These are phyloP conservation scores for Euwallacea similis DNA, from an alignment of 1,140 invertebrate genomes.

Conservation along the genomic window DNA sequence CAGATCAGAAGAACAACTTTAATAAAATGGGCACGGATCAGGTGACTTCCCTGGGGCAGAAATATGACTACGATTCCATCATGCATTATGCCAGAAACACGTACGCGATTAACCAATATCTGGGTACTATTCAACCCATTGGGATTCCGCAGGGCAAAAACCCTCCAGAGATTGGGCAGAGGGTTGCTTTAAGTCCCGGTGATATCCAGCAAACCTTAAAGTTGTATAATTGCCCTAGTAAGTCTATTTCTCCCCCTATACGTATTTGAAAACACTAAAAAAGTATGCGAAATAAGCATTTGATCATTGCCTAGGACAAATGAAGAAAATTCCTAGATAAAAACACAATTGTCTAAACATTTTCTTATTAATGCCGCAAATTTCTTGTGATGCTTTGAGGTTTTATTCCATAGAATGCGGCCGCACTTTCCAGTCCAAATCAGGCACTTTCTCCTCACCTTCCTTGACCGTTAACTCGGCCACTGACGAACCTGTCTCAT, in stretches of 20 bases:
- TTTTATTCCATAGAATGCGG: slow-evolving; percentile 74
- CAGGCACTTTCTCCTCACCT: slow-evolving; percentile 78
- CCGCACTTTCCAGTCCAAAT: slow-evolving; percentile 86
- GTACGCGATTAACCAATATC: slow-evolving; percentile 91
- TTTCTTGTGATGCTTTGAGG: neutral
- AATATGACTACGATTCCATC: slow-evolving; percentile 96
- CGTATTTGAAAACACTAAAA: too few relatives aligned
- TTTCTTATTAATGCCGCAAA: too few relatives aligned
- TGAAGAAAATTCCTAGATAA: too few relatives aligned
- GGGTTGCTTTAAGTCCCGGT: slow-evolving; percentile 84
- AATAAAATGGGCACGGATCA: slow-evolving; percentile 94
- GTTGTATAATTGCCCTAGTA: slow-evolving; percentile 92
- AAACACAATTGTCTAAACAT: neutral
- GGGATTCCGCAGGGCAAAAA: slow-evolving; percentile 72
- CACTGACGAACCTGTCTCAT: slow-evolving; percentile 67
- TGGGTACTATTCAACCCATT: slow-evolving; percentile 93
- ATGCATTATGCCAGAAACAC: slow-evolving; percentile 99
- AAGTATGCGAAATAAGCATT: too few relatives aligned
- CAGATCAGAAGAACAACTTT: slow-evolving; percentile 98
- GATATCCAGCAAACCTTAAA: slow-evolving; percentile 96
- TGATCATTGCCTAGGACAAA: too few relatives aligned
- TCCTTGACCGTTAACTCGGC: slow-evolving; percentile 63
- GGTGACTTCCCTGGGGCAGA: slow-evolving; percentile 92
- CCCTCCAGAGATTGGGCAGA: slow-evolving; percentile 90
- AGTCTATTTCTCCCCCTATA: slow-evolving; percentile 50